Conservation (phyloP, 2,113 vertebrate genomes). For the Oriolus oriolus region DNA sequence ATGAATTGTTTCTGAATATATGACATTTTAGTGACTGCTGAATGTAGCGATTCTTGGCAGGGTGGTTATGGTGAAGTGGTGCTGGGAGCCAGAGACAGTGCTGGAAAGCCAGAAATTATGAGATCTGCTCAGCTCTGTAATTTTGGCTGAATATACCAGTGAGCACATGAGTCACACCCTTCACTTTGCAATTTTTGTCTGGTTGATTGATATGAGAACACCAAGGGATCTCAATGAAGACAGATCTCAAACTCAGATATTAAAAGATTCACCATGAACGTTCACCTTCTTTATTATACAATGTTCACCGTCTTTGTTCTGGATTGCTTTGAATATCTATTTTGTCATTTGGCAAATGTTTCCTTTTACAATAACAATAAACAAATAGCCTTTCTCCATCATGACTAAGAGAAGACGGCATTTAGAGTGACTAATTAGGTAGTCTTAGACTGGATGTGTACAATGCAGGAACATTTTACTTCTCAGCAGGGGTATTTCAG, state of each 20-base stretch:
- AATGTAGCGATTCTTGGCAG: not conserved
- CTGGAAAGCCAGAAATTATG: not conserved
- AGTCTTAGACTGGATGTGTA: not conserved
- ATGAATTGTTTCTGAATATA: not conserved
- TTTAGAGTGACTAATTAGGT: slow-evolving; percentile 18
- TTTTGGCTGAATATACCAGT: slow-evolving; percentile 10
- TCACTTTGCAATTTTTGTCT: slow-evolving; percentile 1
- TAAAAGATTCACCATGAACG: not conserved
- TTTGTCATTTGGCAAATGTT: slow-evolving; percentile 22
- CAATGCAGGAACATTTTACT: not conserved
- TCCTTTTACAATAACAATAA: no score
- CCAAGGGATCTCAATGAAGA: not conserved
- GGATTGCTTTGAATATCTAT: not conserved
- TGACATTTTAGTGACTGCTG: not conserved
- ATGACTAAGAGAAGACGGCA: not conserved
- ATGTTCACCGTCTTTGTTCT: not conserved
- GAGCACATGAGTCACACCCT: not conserved
- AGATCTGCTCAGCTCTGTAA: not conserved
- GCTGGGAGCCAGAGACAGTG: not conserved
- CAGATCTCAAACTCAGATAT: not conserved
- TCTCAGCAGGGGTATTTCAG: not conserved
- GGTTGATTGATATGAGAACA: slow-evolving; percentile 10
- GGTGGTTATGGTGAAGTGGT: not conserved
- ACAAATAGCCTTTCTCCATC: not conserved
- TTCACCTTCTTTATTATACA: not conserved